These are phyloP conservation scores for Aleadryas rufinucha DNA, from an alignment of 2,113 vertebrate species.

Conservation along the genomic window DNA sequence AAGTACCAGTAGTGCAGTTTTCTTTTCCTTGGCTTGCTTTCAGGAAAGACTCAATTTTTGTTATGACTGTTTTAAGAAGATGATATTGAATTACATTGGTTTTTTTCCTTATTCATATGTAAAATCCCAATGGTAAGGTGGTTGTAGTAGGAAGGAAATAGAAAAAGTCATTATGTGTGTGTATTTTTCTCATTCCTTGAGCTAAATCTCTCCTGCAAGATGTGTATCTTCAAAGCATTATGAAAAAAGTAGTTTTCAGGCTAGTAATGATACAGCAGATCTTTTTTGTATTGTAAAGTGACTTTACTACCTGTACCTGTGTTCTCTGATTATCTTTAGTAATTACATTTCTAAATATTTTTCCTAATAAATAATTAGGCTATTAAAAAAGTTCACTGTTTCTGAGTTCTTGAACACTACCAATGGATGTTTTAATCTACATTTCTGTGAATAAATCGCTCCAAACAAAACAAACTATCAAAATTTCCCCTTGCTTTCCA, in stretches of 20 bases:
- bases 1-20: neutral
- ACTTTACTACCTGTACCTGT: neutral
- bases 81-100: neutral
- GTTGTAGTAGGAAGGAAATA: neutral
- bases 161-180: neutral
- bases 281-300: neutral
- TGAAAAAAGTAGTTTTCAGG: neutral
- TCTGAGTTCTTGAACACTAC: neutral
- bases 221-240: neutral
- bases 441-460: neutral
- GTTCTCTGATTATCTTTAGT: neutral
- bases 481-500: neutral
- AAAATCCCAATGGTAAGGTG: constrained; percentile 7
- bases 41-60: constrained; percentile 42
- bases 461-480: neutral
- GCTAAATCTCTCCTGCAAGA: neutral
- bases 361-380: neutral
- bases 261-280: neutral
- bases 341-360: neutral
- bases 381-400: neutral
- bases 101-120: neutral
- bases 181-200: neutral
- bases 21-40: constrained; percentile 39
- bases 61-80: constrained; percentile 41
- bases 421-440: neutral